Evolutionary conservation across 2,888 invertebrate genomes (phyloP).

Genomic region (Euplexia lucipara): DNA sequence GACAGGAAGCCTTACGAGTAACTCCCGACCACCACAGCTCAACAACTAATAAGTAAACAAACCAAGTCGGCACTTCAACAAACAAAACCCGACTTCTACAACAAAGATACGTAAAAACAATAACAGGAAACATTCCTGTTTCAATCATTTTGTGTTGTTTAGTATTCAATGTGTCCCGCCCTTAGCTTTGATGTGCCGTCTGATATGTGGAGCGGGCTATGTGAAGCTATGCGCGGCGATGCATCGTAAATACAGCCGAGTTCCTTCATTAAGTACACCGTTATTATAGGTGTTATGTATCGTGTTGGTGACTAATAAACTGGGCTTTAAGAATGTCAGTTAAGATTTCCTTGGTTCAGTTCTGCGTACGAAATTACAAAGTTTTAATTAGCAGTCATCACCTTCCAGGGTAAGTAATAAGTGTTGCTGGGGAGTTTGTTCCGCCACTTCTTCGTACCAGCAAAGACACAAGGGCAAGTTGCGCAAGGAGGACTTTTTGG

Average conservation of each 20-base stretch:
- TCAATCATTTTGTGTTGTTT: constrained; percentile 55
- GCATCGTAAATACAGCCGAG: constrained; percentile 42
- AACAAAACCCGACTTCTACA: constrained; percentile 41
- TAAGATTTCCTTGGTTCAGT: constrained; percentile 33
- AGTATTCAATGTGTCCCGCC: constrained; percentile 46
- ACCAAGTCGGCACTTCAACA: constrained; percentile 28
- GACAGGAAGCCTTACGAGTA: no score
- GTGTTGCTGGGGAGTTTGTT: no score
- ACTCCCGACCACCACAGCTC: no score
- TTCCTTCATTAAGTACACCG: constrained; percentile 39
- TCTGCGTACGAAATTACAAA: constrained; percentile 31
- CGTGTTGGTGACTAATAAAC: constrained; percentile 30
- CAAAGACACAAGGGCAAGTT: no score
- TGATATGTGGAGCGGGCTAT: constrained; percentile 60
- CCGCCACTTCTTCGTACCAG: no score
- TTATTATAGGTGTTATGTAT: constrained; percentile 29
- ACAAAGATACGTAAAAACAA: constrained; percentile 51
- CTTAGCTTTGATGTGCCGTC: constrained; percentile 60
- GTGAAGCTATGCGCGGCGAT: constrained; percentile 55
- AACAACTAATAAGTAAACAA: constrained; percentile 1
- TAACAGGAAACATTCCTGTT: constrained; percentile 51
- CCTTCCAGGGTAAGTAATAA: no score
- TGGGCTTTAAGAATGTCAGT: constrained; percentile 20
- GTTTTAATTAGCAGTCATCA: no score
- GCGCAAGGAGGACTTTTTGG: no score